Base-by-base conservation (phyloP, 92 coral and sea anemone species). In the Parazoanthus darwini region DNA sequence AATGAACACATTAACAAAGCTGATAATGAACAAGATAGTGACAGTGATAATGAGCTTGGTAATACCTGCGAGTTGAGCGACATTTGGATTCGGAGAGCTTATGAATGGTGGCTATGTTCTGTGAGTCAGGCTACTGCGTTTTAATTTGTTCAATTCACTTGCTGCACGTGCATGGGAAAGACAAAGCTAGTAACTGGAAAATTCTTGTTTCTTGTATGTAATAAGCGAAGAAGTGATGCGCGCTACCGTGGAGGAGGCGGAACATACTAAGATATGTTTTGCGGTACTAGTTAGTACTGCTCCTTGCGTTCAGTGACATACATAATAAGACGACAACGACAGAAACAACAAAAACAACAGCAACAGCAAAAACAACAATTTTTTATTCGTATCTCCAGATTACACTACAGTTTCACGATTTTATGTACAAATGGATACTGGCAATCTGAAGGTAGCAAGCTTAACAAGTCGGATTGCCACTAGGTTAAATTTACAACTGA, bases 1-100 rank as follows among this genome's bases (percentile, higher is more conserved):
- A 79, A 50, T 79, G 67, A 79, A 16, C 82, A 50, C 10, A 51
- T 26, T 50, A 50, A 73, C 42, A 33, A 33, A 7, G 42, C 44
- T 73, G 77, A 73, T 22, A 79, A 50, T 51, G 82, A 79, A 25
- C 82, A 46, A 8, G 82, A 79, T 50, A 79, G 58, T 73, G 77
- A 36, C 42, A 36, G 22, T 73, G 77, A 73, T 29, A 73, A 29
- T 29, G 42, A 73, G 18, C 77, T 10, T 29, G 42, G 37, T 20
- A 43, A 46, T 79, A 14, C 63, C 82, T 11, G 65, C 43, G 59
- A 79, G 42, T 79, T 79, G 65, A 79, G 65, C 35, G 67, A 79
- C 67, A 5, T 79, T 79, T 79, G 82, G 82, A 79, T 78, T 44
- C 35, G 65, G 63, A 46, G 59, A 46, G 82, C 82, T 79, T 79